Evolutionary conservation across 2,797 vertebrate species (phyloP).

Genomic region (Cheirogaleus major): DNA sequence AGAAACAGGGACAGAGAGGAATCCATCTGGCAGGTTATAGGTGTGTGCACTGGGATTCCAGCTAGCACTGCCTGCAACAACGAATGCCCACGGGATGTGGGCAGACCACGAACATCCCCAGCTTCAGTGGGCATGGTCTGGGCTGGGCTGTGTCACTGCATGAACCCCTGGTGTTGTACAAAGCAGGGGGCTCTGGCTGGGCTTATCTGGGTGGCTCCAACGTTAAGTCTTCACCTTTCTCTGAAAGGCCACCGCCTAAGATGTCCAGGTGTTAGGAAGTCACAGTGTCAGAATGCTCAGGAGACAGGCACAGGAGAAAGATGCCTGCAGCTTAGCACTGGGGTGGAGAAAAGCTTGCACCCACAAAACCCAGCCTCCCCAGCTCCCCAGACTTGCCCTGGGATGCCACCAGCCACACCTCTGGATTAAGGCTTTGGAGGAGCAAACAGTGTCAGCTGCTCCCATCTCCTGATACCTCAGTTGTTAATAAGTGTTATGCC

Average conservation of each 20-base stretch:
- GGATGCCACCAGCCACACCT: background rate
- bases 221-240: background rate
- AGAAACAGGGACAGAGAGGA: background rate
- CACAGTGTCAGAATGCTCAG: background rate
- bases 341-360: background rate
- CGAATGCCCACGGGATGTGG: background rate
- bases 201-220: background rate
- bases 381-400: background rate
- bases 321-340: background rate
- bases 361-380: background rate
- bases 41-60: background rate
- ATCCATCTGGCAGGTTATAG: background rate
- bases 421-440: background rate
- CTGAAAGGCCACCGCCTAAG: background rate
- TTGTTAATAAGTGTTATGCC: background rate
- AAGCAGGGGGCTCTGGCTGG: background rate
- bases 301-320: background rate
- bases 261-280: background rate
- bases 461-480: background rate
- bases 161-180: too few relatives aligned
- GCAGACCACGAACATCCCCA: background rate
- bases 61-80: background rate
- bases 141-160: rapidly evolving
- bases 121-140: background rate
- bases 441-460: background rate